Conservation (phyloP, 2,888 invertebrate genomes). For the Lithodes maja region DNA sequence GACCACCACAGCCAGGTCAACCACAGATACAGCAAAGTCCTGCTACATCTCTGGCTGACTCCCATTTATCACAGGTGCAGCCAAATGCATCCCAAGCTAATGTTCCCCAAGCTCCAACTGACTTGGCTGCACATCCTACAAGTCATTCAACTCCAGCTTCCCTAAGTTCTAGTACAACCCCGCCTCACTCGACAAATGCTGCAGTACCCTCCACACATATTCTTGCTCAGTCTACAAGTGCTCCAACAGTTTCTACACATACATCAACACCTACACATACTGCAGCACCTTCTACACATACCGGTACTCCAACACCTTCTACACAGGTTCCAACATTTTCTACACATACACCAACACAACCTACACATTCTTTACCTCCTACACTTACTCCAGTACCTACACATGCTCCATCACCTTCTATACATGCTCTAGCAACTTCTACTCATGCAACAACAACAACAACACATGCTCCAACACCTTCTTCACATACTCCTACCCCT, state of each 20-base stretch:
- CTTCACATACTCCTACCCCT: neutral
- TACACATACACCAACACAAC: constrained; percentile 2
- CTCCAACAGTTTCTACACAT: neutral
- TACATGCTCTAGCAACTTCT: neutral
- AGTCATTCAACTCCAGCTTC: constrained; percentile 21
- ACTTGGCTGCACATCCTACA: constrained; percentile 10
- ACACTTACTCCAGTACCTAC: neutral
- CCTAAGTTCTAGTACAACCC: neutral
- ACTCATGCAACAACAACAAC: neutral
- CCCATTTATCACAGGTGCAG: neutral
- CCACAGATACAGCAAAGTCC: constrained; percentile 7
- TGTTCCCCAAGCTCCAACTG: constrained; percentile 1
- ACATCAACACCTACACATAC: neutral
- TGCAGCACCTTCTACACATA: constrained; percentile 1
- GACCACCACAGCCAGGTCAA: constrained; percentile 5
- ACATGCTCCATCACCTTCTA: neutral
- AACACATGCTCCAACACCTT: constrained; percentile 1
- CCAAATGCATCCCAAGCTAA: constrained; percentile 17
- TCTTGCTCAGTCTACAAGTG: neutral
- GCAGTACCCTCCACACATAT: neutral
- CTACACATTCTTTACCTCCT: neutral
- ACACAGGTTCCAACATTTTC: neutral
- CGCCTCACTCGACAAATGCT: neutral
- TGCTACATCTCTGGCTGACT: neutral
- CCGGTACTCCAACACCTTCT: neutral